Evolutionary conservation across 2,888 invertebrate species (phyloP).

Genomic region (Eurois occulta): DNA sequence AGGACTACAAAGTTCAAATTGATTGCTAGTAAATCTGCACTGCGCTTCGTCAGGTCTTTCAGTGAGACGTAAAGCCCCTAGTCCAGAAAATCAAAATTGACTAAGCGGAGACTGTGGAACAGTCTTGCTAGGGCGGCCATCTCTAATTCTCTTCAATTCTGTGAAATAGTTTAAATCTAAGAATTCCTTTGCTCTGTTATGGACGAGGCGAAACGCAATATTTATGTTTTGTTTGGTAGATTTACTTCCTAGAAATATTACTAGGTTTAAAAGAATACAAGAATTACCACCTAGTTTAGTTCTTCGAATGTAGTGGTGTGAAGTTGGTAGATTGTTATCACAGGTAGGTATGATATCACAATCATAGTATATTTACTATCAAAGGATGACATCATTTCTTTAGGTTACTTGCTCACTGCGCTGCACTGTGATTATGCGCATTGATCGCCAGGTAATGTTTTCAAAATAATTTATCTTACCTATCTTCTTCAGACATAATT

Average conservation of each 20-base stretch:
- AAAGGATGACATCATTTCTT: slow-evolving; percentile 66
- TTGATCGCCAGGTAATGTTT: slow-evolving; percentile 39
- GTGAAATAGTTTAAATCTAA: not conserved
- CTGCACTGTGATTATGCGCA: slow-evolving; percentile 43
- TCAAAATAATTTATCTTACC: slow-evolving; percentile 39
- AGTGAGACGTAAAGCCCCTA: not conserved
- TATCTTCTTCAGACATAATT: slow-evolving; percentile 2
- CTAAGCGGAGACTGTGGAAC: not conserved
- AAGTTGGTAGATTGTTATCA: slow-evolving; percentile 66
- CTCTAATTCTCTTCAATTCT: slow-evolving; percentile 1
- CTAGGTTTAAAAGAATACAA: slow-evolving; percentile 13
- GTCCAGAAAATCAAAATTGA: not conserved
- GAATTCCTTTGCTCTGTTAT: not conserved
- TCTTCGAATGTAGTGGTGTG: slow-evolving; percentile 13
- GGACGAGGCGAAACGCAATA: not conserved
- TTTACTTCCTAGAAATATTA: not conserved
- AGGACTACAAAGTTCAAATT: not conserved
- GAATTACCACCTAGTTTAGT: not conserved
- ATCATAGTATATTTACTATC: slow-evolving; percentile 66
- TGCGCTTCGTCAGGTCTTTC: not conserved
- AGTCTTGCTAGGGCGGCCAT: not conserved
- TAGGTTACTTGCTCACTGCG: slow-evolving; percentile 58
- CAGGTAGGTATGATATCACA: slow-evolving; percentile 54
- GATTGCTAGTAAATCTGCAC: not conserved
- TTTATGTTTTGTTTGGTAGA: slow-evolving; percentile 1